Base-by-base conservation (phyloP, 2,797 vertebrate genomes). In the Craterocephalus amniculus region DNA sequence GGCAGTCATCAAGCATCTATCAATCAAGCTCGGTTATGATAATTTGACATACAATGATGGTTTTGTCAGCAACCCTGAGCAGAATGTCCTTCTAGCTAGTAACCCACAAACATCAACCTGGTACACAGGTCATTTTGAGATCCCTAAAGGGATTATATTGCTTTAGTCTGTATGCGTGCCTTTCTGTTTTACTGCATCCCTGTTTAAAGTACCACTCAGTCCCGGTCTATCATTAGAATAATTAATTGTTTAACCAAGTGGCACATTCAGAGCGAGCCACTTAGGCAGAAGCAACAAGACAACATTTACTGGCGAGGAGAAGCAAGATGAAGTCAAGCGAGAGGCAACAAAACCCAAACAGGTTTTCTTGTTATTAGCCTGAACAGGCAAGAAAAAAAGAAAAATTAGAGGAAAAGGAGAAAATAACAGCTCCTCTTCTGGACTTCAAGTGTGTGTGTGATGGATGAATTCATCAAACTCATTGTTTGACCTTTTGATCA, bases 201-300 rank as follows among this genome's bases (percentile, higher is more conserved):
- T 85, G 87, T 89, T 78, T 89, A 87, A 86, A 88, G 89, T 87
- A 86, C 71, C 79, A 81, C 86, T 84, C 86, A 92, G 86, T 83
- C 76, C 85, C 63, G 76, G 89, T 71, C 90, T 91, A 89, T 93
- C 90, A 93, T 93, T 93, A 93, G 83, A 94, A 91, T 94, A 93
- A 94, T 93, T 93, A 91, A 94, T 92, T 92, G 91, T 93, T 93
- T 89, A 91, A 87, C 91, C 89, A 88, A 94, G 92, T 91, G 91
- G 87, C 66, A 76, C 91, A 84, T 93, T 93, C 83, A 85, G 82
- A 83, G 76, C 82, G 74, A 93, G 81, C 90, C 87, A 91, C 88
- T 93, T 89, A 72, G 83, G 88, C 83, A 85, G 84, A 90, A 89
- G 86, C 82, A 85, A 89, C 84, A 85, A 88, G 87, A 86, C 84